Base-by-base conservation (phyloP, 2,888 invertebrate genomes). In the Papilio demoleus region DNA sequence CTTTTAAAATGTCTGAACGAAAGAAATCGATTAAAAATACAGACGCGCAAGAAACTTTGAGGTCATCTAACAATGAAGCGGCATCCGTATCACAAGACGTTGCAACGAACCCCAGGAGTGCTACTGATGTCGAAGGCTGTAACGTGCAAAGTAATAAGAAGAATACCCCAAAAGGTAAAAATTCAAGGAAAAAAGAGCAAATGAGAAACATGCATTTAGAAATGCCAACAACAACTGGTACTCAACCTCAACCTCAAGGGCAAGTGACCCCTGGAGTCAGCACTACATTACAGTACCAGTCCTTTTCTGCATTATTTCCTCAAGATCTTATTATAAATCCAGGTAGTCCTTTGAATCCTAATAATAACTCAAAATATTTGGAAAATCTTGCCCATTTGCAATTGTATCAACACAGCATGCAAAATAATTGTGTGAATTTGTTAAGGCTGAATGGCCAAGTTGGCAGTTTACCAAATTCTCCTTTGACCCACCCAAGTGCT, bases 351-450 rank as follows among this genome's bases (percentile, higher is more conserved):
- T 71, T 86, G 70, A 88, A 88, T 81, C 82, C 83, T 40, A 79
- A 74, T 70, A 77, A 81, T n/a, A 87, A 79, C 77, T 78, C 88
- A 5, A 86, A 86, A 50, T 89, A 90, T 76, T 76, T 90, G 64
- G 88, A 90, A 80, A 91, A 90, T 73, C 73, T 89, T 17, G 77
- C 81, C 22, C 79, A 89, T 72, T 88, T 90, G 73, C 90, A 90
- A 67, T 88, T 89, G 67, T 89, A 81, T 79, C 86, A 86, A 72
- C 77, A 83, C 27, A 53, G 53, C 47, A 76, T 83, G 67, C 81
- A 83, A 58, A 78, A 76, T 81, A 66, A 47, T 70, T 61, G 67
- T 60, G 42, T 53, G 4, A 68, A 68, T 70, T 22, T 47, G 14
- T 65, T 47, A n/a, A 64, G 31, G 68, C 61, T 36, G 38, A 68